Percentiles rank a stretch among this genome's conserved stretches.
These are phyloP conservation scores for Sphaerophoria taeniata DNA, from an alignment of 2,888 invertebrate genomes.

Conservation along the genomic window DNA sequence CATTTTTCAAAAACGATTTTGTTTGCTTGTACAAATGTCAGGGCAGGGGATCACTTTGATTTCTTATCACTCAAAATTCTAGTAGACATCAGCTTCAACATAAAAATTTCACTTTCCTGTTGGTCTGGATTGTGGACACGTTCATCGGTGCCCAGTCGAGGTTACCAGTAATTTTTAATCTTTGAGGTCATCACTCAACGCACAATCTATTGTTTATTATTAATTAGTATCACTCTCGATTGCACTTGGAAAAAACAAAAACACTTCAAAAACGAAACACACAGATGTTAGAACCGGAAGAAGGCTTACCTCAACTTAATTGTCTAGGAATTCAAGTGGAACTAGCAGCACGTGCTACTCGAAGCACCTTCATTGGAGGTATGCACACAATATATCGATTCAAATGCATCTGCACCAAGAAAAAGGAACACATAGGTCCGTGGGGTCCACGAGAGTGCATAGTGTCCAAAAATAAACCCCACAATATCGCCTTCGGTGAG, in stretches of 20 bases:
- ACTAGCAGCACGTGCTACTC: constrained; percentile 66
- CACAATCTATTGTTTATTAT: constrained; percentile 47
- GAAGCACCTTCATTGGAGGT: constrained; percentile 72
- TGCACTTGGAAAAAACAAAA: not conserved
- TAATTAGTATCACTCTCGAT: not conserved
- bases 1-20: not conserved
- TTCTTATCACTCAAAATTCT: constrained; percentile 35
- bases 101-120: constrained; percentile 24
- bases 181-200: constrained; percentile 63
- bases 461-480: constrained; percentile 65
- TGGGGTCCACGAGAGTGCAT: constrained; percentile 58
- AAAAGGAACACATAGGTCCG: constrained; percentile 56
- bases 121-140: not conserved
- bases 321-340: constrained; percentile 53
- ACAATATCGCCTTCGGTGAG: constrained; percentile 43
- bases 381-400: constrained; percentile 41
- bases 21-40: not conserved
- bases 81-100: constrained; percentile 19
- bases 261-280: constrained; percentile 28
- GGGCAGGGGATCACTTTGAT: not conserved
- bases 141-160: constrained; percentile 18
- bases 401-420: constrained; percentile 42
- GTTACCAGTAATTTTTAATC: constrained; percentile 41
- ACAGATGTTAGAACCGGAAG: constrained; percentile 35
- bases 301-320: constrained; percentile 33